Conservation (phyloP, 2,797 vertebrate species). For the Gephyroberyx darwinii region DNA sequence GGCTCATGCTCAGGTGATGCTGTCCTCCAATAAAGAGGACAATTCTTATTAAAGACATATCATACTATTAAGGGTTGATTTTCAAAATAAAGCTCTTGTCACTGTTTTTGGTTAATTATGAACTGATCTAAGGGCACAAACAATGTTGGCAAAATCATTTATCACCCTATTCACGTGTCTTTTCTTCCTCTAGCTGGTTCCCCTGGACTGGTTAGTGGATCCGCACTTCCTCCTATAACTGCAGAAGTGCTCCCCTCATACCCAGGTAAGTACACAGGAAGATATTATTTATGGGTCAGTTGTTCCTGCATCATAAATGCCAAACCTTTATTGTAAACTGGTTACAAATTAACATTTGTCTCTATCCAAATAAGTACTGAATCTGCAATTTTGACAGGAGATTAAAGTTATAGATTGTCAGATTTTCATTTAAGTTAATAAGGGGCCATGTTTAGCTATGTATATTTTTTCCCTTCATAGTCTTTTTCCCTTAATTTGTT, state of each 20-base stretch:
- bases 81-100: background rate
- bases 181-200: constrained; percentile 32
- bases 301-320: constrained; percentile 19
- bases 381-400: background rate
- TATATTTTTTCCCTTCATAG: constrained; percentile 61
- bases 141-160: background rate
- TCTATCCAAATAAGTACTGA: background rate
- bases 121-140: background rate
- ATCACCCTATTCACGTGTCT: constrained; percentile 13
- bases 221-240: constrained; percentile 20
- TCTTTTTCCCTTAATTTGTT: too few species aligned
- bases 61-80: background rate
- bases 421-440: background rate
- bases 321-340: background rate
- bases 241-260: constrained; percentile 11
- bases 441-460: too few species aligned
- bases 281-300: constrained; percentile 17
- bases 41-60: background rate
- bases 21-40: background rate
- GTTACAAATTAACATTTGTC: constrained; percentile 50
- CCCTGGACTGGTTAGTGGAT: constrained; percentile 23
- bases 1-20: constrained; percentile 80
- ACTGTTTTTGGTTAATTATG: too few species aligned
- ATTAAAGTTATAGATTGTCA: constrained; percentile 7
- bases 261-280: constrained; percentile 50